phyloP scores from a whole-genome alignment of 2,797 vertebrate species.

The Coregonus suidteri region DNA sequence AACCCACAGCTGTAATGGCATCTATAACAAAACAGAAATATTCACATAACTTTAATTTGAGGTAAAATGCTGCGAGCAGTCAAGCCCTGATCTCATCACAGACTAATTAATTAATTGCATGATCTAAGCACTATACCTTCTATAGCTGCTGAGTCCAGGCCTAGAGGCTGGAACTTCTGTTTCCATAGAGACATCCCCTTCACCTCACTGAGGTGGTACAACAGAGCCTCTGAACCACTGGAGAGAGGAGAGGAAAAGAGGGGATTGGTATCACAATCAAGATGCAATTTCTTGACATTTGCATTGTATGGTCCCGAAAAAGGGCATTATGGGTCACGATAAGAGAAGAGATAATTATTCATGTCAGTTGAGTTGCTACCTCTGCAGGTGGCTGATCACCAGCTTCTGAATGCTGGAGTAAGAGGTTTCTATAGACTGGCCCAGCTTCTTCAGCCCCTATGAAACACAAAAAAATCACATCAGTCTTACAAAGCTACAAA shows the following conservation, averaged over 20 bases:
- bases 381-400: slow-evolving; percentile 97
- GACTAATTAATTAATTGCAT: neutral
- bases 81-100: neutral
- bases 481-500: neutral
- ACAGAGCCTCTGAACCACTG: slow-evolving; percentile 92
- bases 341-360: neutral
- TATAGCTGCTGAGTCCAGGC: slow-evolving; percentile 87
- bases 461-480: neutral
- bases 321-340: neutral
- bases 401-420: slow-evolving; percentile 98
- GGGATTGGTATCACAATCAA: neutral
- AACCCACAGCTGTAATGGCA: slow-evolving; percentile 93
- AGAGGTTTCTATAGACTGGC: slow-evolving; percentile 96
- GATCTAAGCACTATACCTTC: slow-evolving; percentile 77
- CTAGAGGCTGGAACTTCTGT: slow-evolving; percentile 93
- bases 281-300: no score
- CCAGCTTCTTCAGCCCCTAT: slow-evolving; percentile 96
- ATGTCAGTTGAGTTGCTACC: slow-evolving; percentile 68
- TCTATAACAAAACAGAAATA: slow-evolving; percentile 69
- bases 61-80: neutral
- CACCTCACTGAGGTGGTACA: slow-evolving; percentile 95
- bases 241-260: neutral
- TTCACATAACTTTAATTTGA: neutral
- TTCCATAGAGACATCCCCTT: slow-evolving; percentile 99
- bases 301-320: no score